Conservation (phyloP, 2,797 vertebrate species). For the Malacoctenus gilli region DNA sequence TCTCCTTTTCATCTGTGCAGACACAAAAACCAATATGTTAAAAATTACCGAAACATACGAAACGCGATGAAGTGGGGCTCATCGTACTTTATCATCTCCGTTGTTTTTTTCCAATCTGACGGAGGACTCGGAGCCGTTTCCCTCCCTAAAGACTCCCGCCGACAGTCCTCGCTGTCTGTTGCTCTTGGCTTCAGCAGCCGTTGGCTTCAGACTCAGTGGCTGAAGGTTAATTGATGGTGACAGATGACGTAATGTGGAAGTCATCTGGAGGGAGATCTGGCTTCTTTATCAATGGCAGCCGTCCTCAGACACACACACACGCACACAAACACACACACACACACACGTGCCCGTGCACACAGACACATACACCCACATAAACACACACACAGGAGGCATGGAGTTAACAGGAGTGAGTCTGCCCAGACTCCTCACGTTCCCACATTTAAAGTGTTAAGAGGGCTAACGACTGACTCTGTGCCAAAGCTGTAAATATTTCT, state of each 20-base stretch:
- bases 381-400: conserved; percentile 19
- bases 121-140: conserved; percentile 11
- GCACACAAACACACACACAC: too few relatives aligned
- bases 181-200: conserved; percentile 30
- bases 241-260: conserved; percentile 59
- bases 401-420: conserved; percentile 40
- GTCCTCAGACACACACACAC: conserved; percentile 13
- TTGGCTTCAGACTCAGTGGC: conserved; percentile 36
- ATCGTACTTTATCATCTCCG: not conserved
- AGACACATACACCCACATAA: too few relatives aligned
- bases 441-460: conserved; percentile 9
- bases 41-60: too few relatives aligned
- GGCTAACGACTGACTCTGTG: conserved; percentile 16
- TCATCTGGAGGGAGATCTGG: conserved; percentile 52
- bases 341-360: too few relatives aligned
- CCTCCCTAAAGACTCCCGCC: conserved; percentile 19
- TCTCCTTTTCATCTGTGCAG: too few relatives aligned
- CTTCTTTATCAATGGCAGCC: conserved; percentile 62
- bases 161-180: conserved; percentile 32
- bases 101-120: not conserved
- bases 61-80: too few relatives aligned
- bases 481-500: conserved; percentile 2
- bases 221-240: conserved; percentile 57
- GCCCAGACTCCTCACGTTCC: conserved; percentile 38
- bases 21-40: too few relatives aligned